Percentiles rank a stretch among this genome's conserved stretches.
phyloP scores from a whole-genome alignment of 2,113 vertebrate species.

The Barbus barbus region DNA sequence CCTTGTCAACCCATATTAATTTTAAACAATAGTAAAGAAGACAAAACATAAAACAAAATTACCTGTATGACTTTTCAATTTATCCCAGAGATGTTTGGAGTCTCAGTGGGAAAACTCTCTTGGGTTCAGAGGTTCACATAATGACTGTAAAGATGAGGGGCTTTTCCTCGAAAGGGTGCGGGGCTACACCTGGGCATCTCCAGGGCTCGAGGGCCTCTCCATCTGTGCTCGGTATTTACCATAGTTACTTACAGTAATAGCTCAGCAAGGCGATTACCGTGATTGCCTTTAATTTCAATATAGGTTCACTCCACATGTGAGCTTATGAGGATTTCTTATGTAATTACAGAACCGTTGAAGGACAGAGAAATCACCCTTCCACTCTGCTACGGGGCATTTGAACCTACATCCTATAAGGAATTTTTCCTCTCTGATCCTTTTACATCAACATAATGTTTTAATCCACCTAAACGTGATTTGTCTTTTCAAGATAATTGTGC shows the following conservation, averaged over 20 bases:
- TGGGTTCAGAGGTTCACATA: conserved; percentile 20
- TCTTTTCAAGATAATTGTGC: conserved; percentile 9
- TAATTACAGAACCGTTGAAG: conserved; percentile 19
- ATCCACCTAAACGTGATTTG: conserved; percentile 2
- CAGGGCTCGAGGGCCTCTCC: conserved; percentile 7
- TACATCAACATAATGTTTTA: not conserved
- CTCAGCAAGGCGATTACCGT: conserved; percentile 47
- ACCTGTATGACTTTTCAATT: not conserved
- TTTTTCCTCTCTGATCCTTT: not conserved
- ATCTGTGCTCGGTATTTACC: conserved; percentile 42
- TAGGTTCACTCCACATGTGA: conserved; percentile 35
- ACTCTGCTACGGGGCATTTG: not conserved
- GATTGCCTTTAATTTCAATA: conserved; percentile 46
- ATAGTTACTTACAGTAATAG: conserved; percentile 48
- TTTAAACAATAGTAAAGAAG: not conserved
- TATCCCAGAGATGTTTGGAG: not conserved
- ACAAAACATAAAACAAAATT: not conserved
- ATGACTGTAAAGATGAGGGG: conserved; percentile 3
- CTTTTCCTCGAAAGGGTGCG: conserved; percentile 14
- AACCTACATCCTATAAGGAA: not conserved
- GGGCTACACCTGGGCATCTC: conserved; percentile 32
- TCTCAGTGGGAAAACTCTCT: not conserved
- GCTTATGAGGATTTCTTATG: conserved; percentile 32
- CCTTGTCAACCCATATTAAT: not conserved
- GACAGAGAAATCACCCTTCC: conserved; percentile 1